phyloP scores from a whole-genome alignment of 2,797 vertebrate genomes.

The Sus cebifrons region DNA sequence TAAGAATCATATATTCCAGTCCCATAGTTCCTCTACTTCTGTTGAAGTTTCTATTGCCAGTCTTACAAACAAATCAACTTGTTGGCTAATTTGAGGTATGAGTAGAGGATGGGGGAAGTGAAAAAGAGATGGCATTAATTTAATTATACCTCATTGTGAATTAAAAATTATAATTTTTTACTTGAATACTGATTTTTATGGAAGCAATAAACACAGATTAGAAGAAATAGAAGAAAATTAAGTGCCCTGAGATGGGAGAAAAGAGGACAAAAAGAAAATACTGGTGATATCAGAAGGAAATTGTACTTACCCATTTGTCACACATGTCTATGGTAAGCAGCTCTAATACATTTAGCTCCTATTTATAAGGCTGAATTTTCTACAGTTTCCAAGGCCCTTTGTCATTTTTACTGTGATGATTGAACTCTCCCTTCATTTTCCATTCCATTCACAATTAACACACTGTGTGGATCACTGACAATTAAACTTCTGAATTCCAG shows the following conservation, averaged over 20 bases:
- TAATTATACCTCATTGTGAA: background rate
- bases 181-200: background rate
- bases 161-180: background rate
- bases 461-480: background rate
- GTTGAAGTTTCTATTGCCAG: background rate
- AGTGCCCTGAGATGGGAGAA: background rate
- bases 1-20: background rate
- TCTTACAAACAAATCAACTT: slow-evolving; percentile 16
- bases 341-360: background rate
- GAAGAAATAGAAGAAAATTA: background rate
- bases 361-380: background rate
- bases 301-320: background rate
- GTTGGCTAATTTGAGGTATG: background rate
- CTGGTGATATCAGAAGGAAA: background rate
- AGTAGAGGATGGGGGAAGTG: background rate
- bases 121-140: background rate
- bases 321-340: background rate
- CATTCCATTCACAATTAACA: slow-evolving; percentile 4
- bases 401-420: background rate
- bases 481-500: background rate
- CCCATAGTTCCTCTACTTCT: background rate
- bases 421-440: background rate
- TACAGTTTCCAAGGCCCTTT: background rate
- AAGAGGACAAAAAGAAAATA: background rate
- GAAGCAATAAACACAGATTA: background rate